Evolutionary conservation across 2,113 vertebrate genomes (phyloP), one percentile per base, ranked within the genome.

Genomic region (Orthonyx spaldingii): DNA sequence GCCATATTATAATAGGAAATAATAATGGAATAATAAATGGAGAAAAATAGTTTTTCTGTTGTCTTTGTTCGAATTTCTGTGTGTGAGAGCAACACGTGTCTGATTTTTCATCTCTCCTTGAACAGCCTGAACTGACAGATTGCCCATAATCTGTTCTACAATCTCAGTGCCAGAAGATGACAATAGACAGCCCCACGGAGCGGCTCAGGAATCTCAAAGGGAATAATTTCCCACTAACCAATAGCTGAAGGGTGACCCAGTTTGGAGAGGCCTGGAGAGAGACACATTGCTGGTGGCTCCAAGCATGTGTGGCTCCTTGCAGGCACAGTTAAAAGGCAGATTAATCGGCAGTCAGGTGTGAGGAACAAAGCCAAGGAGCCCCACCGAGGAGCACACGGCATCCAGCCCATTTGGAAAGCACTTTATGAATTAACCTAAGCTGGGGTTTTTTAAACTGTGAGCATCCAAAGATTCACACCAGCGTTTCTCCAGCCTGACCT

Each of bases 291-390:
- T 93, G 80, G 93, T 95, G 93, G 89, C 93, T 95, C 89, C 44
- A 59, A 71, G 93, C 87, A 87, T 83, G 96, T 91, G 96, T 84
- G 82, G 96, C 95, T 96, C 27, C 97, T 96, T 0, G 70, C 92
- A 96, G 97, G 87, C 94, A 66, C 79, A 75, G 95, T 92, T 97
- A 97, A 98, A 98, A 98, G 97, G 94, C 97, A 95, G 95, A 98
- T 97, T 95, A 97, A 97, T 96, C 86, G 55, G 94, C 92, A 96
- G 97, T 93, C 97, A 98, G 97, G 97, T 97, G 97, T 46, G 79
- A 95, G 96, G 93, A 96, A 86, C 91, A 84, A 50, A 71, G 98
- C 97, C 97, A 97, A 96, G 89, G 85, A 93, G 26, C 78, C 95
- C 61, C 11, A 42, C 93, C 18, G 97, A 56, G 97, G 90, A 93